phyloP scores from a whole-genome alignment of 2,797 vertebrate genomes.

The Tapera naevia region DNA sequence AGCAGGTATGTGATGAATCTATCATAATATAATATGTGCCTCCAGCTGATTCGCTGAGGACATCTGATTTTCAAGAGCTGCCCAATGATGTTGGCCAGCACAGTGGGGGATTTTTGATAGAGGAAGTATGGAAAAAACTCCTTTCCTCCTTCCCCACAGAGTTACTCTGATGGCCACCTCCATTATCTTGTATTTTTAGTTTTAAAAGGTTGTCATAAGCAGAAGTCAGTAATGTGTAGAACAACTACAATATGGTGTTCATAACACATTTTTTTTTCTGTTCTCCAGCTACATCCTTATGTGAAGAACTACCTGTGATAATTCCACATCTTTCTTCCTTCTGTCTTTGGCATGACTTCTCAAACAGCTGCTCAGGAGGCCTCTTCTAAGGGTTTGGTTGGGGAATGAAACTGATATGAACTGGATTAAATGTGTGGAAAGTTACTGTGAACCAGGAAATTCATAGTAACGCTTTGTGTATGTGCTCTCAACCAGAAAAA shows the following conservation, averaged over 20 bases:
- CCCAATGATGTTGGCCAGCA: not conserved
- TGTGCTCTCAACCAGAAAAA: slow-evolving; percentile 8
- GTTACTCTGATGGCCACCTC: not conserved
- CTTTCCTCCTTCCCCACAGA: not conserved
- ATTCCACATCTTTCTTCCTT: not conserved
- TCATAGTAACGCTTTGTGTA: not conserved
- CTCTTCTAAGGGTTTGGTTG: not conserved
- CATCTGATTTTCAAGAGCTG: not conserved
- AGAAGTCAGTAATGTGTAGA: not conserved
- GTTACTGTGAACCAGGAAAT: not conserved
- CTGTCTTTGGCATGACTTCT: not conserved
- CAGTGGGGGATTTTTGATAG: not conserved
- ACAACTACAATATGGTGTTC: not conserved
- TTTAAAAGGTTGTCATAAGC: not conserved
- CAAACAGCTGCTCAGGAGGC: not conserved
- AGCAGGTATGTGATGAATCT: not conserved
- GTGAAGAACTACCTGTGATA: not conserved
- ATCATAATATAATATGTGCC: not conserved
- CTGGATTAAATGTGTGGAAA: not conserved
- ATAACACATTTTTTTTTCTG: not conserved
- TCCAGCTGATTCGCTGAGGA: not conserved
- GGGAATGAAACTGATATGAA: not conserved
- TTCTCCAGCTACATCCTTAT: not conserved
- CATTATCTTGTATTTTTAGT: not conserved
- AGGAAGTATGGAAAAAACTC: not conserved